phyloP scores from a whole-genome alignment of 2,113 vertebrate genomes.

The Tragulus kanchil region DNA sequence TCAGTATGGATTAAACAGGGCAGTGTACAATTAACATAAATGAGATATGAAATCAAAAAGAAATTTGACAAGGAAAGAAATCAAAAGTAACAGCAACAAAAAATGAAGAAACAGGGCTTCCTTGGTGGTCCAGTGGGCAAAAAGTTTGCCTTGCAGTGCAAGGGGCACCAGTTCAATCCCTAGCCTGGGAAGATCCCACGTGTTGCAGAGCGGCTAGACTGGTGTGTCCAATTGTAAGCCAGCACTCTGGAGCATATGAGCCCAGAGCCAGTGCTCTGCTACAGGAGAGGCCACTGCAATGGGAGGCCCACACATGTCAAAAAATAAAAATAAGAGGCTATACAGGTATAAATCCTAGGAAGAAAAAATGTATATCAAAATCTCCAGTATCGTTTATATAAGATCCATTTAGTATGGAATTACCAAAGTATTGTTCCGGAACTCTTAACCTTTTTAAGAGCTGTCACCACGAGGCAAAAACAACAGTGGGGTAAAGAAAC shows the following conservation, averaged over 20 bases:
- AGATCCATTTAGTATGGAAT: neutral
- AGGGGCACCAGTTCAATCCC: too few species aligned
- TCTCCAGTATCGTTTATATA: neutral
- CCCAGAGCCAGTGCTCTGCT: too few species aligned
- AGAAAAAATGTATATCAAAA: conserved; percentile 24
- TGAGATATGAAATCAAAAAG: neutral
- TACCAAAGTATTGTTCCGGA: neutral
- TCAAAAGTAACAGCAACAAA: neutral
- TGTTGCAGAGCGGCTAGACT: too few species aligned
- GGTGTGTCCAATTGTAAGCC: too few species aligned
- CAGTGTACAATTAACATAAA: neutral
- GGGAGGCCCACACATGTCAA: too few species aligned
- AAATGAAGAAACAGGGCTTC: neutral
- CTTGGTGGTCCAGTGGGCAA: too few species aligned
- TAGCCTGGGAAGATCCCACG: too few species aligned
- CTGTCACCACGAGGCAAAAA: neutral
- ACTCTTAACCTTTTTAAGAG: neutral
- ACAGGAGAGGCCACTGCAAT: too few species aligned
- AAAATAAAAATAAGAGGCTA: conserved; percentile 70
- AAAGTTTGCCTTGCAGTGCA: too few species aligned
- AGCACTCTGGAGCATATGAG: too few species aligned
- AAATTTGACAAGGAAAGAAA: neutral
- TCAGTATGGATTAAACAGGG: neutral
- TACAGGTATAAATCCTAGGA: conserved; percentile 95
- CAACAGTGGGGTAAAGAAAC: neutral